A percentile compares a stretch with the other conserved stretches of the same genome.
Evolutionary conservation across 2,797 vertebrate genomes (phyloP).

Genomic region (Varecia variegata): DNA sequence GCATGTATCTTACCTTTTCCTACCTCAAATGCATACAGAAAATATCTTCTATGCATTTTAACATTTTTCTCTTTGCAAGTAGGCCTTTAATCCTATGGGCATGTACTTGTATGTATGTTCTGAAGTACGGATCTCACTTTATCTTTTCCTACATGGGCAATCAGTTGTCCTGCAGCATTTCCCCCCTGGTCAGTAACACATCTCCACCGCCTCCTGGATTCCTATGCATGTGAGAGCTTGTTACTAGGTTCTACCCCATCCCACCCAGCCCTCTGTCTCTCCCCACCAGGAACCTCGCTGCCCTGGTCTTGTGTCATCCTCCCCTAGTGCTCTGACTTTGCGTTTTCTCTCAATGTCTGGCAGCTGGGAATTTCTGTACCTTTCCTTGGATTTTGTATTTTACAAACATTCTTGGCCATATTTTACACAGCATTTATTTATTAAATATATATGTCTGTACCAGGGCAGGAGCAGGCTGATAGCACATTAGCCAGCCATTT

Average conservation of each 20-base stretch:
- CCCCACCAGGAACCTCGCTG: background rate
- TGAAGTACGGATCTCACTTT: background rate
- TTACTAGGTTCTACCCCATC: background rate
- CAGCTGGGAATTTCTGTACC: background rate
- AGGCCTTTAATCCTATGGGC: background rate
- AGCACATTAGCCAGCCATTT: background rate
- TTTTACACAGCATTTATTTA: background rate
- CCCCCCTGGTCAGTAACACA: background rate
- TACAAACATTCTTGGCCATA: background rate
- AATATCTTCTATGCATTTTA: background rate
- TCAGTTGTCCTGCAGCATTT: background rate
- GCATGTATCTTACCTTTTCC: background rate
- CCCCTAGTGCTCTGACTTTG: background rate
- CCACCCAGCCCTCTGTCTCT: background rate
- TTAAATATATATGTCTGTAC: background rate
- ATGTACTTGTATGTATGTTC: background rate
- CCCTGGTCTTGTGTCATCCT: background rate
- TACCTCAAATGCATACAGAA: background rate
- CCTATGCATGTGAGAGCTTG: background rate
- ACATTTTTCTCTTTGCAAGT: background rate
- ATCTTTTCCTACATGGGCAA: background rate
- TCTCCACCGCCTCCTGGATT: background rate
- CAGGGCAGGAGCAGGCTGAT: background rate
- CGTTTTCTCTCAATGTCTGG: background rate
- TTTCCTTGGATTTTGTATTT: background rate